These are phyloP conservation scores for Labia minor DNA, from an alignment of 2,888 invertebrate species.

Conservation along the genomic window DNA sequence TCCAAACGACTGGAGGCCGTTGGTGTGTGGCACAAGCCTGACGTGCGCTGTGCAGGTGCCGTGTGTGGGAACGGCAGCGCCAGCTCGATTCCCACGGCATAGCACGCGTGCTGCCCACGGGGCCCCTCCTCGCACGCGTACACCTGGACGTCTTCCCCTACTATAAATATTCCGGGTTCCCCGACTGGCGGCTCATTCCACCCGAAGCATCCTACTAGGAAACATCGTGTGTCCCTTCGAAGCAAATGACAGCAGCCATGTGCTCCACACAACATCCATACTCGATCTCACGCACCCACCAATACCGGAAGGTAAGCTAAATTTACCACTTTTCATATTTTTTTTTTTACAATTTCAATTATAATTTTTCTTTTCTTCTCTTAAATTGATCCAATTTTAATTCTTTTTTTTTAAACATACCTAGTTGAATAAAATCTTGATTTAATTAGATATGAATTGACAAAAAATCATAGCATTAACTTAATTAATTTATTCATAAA, in stretches of 20 bases:
- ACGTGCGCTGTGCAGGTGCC: background rate
- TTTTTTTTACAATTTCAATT: too few species aligned
- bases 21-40: background rate
- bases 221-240: background rate
- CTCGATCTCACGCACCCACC: constrained; percentile 37
- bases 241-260: background rate
- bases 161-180: background rate
- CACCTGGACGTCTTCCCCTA: background rate
- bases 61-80: background rate
- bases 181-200: background rate
- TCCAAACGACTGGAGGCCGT: too few species aligned
- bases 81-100: background rate
- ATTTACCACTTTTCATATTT: background rate
- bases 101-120: background rate
- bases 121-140: background rate
- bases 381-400: too few species aligned
- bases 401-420: too few species aligned
- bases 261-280: constrained; percentile 30
- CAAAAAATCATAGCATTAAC: too few species aligned
- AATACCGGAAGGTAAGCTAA: constrained; percentile 36
- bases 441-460: too few species aligned
- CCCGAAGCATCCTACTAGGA: constrained; percentile 21
- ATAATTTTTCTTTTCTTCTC: too few species aligned
- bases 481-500: too few species aligned
- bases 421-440: too few species aligned